Evolutionary conservation across 2,797 vertebrate genomes (phyloP).

Genomic region (Tragopan temminckii): DNA sequence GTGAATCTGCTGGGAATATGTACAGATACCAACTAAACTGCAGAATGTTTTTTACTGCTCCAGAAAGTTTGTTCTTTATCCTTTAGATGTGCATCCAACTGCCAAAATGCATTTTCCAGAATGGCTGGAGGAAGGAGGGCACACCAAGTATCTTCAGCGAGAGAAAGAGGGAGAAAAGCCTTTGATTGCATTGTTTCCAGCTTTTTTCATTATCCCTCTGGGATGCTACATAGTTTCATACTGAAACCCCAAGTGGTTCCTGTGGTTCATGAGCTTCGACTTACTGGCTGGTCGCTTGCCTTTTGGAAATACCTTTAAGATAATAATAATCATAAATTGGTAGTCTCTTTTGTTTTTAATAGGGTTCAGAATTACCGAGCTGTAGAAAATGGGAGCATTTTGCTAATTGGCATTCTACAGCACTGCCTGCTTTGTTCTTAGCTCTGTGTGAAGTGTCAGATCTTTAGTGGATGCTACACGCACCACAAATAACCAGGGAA

Average conservation of each 20-base stretch:
- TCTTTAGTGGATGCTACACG: not conserved
- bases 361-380: not conserved
- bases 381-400: not conserved
- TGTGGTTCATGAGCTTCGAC: not conserved
- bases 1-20: not conserved
- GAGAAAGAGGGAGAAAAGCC: not conserved
- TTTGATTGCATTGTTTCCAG: not conserved
- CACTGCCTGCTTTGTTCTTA: not conserved
- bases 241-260: conserved; percentile 20
- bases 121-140: not conserved
- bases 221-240: not conserved
- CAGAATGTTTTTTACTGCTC: not conserved
- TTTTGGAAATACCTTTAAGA: not conserved
- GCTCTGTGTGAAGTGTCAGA: not conserved
- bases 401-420: not conserved
- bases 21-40: not conserved
- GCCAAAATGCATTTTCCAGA: not conserved
- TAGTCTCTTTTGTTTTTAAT: not conserved
- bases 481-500: not conserved
- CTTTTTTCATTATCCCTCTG: not conserved
- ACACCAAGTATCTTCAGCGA: not conserved
- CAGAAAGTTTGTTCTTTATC: not conserved
- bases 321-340: not conserved
- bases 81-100: not conserved
- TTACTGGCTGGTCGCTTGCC: not conserved